Conservation (phyloP, 2,113 vertebrate species). For the Ictalurus furcatus region DNA sequence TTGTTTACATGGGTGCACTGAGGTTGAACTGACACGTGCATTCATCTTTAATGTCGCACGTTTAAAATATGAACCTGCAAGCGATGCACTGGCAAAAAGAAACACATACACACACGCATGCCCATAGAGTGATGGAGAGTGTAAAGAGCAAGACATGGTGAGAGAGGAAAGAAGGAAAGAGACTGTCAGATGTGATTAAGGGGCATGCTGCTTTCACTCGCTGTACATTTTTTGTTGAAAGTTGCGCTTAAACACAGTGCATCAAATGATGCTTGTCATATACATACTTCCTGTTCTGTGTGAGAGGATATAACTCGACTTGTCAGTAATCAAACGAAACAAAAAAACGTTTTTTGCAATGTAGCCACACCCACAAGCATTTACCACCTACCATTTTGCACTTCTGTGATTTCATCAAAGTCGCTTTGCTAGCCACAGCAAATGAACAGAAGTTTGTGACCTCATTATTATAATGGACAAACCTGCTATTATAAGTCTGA, state of each 20-base stretch:
- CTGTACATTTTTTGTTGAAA: background rate
- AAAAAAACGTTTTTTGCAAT: background rate
- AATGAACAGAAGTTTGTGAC: background rate
- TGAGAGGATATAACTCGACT: background rate
- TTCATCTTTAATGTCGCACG: constrained; percentile 49
- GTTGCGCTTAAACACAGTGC: background rate
- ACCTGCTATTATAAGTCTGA: background rate
- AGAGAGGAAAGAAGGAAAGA: background rate
- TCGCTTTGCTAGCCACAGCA: background rate
- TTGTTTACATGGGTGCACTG: constrained; percentile 50
- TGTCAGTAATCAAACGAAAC: background rate
- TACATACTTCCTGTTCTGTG: background rate
- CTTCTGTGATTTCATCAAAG: background rate
- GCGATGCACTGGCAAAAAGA: constrained; percentile 9
- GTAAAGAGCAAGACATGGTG: constrained; percentile 28
- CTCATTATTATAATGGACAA: background rate
- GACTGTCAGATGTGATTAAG: background rate
- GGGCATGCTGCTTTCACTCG: background rate
- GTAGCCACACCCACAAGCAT: background rate
- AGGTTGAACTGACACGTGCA: constrained; percentile 52
- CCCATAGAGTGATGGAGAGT: constrained; percentile 8
- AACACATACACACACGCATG: background rate
- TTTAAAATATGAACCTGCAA: constrained; percentile 46
- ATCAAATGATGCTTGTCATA: background rate
- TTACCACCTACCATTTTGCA: background rate